Conservation (phyloP, 2,888 invertebrate species). For the Tetramorium bicarinatum region DNA sequence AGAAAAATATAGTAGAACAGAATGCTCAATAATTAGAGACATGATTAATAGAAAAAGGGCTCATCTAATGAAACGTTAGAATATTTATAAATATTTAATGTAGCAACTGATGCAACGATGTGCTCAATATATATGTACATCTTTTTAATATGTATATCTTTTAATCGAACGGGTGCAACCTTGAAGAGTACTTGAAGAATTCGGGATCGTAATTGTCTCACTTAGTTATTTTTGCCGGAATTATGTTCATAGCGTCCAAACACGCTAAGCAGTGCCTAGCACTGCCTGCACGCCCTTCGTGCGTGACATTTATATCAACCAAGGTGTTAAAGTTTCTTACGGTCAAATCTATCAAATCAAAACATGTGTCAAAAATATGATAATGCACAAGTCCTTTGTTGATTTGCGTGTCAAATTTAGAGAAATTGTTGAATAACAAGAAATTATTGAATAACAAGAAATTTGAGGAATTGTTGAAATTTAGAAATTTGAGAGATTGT, state of each 20-base stretch:
- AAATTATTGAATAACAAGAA: too few species aligned
- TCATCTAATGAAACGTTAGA: neutral
- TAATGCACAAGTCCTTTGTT: neutral
- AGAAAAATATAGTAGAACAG: neutral
- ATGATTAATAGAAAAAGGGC: neutral
- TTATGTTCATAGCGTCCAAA: slow-evolving; percentile 67
- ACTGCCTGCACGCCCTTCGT: neutral
- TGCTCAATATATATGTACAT: neutral
- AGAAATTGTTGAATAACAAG: too few species aligned
- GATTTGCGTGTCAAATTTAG: too few species aligned
- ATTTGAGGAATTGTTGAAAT: too few species aligned
- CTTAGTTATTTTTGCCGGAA: slow-evolving; percentile 50
- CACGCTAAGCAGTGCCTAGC: slow-evolving; percentile 76
- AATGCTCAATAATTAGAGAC: neutral
- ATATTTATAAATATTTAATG: neutral
- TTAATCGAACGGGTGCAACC: slow-evolving; percentile 48
- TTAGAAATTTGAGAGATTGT: too few species aligned
- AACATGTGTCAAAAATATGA: neutral
- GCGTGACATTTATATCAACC: slow-evolving; percentile 9
- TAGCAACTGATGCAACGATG: neutral
- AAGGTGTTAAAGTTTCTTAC: slow-evolving; percentile 15
- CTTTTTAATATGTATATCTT: too few species aligned
- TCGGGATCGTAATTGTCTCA: slow-evolving; percentile 52
- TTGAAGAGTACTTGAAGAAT: slow-evolving; percentile 49
- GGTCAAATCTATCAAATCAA: neutral